Evolutionary conservation across 1,140 invertebrate species (phyloP).

Genomic region (Sitodiplosis mosellana): DNA sequence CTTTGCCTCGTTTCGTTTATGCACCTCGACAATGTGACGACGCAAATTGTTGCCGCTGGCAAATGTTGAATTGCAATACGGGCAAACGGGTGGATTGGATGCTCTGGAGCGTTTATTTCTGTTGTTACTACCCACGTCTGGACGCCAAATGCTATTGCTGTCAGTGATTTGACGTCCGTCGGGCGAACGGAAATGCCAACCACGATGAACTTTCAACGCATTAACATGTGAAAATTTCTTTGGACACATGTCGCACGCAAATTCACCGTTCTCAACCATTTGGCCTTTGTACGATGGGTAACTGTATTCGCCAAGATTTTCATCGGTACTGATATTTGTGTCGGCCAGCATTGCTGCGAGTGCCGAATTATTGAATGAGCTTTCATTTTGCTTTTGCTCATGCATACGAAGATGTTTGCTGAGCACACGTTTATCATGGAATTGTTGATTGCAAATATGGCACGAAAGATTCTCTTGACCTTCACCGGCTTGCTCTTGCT

Average conservation of each 20-base stretch:
- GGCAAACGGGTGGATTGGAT: constrained; percentile 7
- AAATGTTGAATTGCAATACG: constrained; percentile 23
- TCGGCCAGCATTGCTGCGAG: constrained; percentile 22
- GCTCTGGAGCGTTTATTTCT: neutral
- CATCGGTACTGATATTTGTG: constrained; percentile 5
- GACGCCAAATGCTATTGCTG: constrained; percentile 4
- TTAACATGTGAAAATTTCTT: constrained; percentile 24
- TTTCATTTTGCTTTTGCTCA: constrained; percentile 14
- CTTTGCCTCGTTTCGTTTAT: constrained; percentile 19
- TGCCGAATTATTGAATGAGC: constrained; percentile 16
- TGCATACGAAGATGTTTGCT: constrained; percentile 22
- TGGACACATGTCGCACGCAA: constrained; percentile 23
- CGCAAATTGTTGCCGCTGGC: constrained; percentile 23
- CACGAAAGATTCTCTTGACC: constrained; percentile 14
- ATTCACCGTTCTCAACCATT: constrained; percentile 23
- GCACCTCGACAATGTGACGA: constrained; percentile 22
- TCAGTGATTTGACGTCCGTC: constrained; percentile 26
- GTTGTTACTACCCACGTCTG: neutral
- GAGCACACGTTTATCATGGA: constrained; percentile 22
- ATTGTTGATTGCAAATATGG: constrained; percentile 19
- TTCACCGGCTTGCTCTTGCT: neutral
- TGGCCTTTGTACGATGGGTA: constrained; percentile 21
- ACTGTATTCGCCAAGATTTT: constrained; percentile 16
- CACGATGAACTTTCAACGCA: constrained; percentile 26
- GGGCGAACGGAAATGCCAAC: constrained; percentile 25